Evolutionary conservation across 2,113 vertebrate species (phyloP), one percentile per base, ranked within the genome.

Genomic region (Rhinolophus ferrumequinum): DNA sequence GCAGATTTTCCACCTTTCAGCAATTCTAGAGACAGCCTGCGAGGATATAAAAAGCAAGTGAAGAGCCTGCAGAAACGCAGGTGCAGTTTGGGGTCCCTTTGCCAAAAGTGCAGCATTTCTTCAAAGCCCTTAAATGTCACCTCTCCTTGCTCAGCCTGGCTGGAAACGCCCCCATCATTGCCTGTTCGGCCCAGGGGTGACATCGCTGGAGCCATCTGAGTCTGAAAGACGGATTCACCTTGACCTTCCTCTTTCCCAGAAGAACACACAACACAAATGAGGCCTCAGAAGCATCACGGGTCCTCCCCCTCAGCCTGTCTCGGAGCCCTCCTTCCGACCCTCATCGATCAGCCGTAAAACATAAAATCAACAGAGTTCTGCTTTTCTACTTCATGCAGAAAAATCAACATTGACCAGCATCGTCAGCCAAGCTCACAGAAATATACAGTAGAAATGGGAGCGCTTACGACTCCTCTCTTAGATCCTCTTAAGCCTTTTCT

Each of bases 41-140:
- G 7, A 95, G 58, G 93, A 62, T 96, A 97, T 95, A 97, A 95
- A 98, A 97, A 96, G 96, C 97, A 94, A 97, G 77, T 70, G 77
- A 95, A 67, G 86, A 97, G 92, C 88, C 96, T 94, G 83, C 86
- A 96, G 86, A 97, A 97, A 97, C 0, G 35, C 96, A 98, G 96
- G 94, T 97, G 96, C 96, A 89, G 62, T 54, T 28, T 95, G 83
- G 91, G 95, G 93, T 41, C 69, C 95, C 90, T 94, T 35, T 93
- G 95, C 88, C 95, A 93, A 93, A 95, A 97, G 95, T 76, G 82
- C 56, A 72, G n/a, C 50, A 3, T 90, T 95, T 96, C 95, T 97
- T 95, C 92, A 94, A 97, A 97, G 96, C 93, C 79, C 86, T 94
- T 82, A 66, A 84, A 86, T 95, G 52, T 96, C 95, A 93, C 91